phyloP scores from a whole-genome alignment of 2,113 vertebrate species.

The Antechinus flavipes region DNA sequence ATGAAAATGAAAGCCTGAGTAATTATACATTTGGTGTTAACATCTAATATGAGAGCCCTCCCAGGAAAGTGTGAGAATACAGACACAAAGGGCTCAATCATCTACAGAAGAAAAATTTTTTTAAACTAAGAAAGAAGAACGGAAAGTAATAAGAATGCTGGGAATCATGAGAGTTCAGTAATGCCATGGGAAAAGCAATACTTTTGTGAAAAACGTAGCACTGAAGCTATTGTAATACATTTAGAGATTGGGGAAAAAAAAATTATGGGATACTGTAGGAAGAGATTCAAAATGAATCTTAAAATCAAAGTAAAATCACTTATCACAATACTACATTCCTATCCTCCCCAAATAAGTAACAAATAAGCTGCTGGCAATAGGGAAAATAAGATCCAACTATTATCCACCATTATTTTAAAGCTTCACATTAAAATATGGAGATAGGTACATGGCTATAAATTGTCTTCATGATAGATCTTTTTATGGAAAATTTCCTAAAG shows the following conservation, averaged over 20 bases:
- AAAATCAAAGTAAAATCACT: not conserved
- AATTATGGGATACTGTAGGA: not conserved
- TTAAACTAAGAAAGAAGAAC: not conserved
- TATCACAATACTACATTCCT: not conserved
- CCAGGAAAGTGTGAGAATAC: not conserved
- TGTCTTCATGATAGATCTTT: not conserved
- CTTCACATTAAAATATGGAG: not conserved
- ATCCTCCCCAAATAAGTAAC: not conserved
- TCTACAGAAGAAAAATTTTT: not conserved
- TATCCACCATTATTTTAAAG: not conserved
- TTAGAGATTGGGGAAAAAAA: not conserved
- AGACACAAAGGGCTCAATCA: not conserved
- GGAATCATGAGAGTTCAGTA: not conserved
- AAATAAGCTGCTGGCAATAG: not conserved
- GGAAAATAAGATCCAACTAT: not conserved
- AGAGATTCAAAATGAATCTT: not conserved
- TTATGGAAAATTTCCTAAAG: not conserved
- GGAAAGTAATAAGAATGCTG: not conserved
- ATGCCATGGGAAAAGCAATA: not conserved
- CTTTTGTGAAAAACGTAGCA: not conserved
- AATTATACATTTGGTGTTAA: not conserved
- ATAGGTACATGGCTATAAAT: not conserved
- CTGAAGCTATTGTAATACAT: not conserved
- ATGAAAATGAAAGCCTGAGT: not conserved
- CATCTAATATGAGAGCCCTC: not conserved